Conservation (phyloP, 2,113 vertebrate species). For the Sakesphorus luctuosus region DNA sequence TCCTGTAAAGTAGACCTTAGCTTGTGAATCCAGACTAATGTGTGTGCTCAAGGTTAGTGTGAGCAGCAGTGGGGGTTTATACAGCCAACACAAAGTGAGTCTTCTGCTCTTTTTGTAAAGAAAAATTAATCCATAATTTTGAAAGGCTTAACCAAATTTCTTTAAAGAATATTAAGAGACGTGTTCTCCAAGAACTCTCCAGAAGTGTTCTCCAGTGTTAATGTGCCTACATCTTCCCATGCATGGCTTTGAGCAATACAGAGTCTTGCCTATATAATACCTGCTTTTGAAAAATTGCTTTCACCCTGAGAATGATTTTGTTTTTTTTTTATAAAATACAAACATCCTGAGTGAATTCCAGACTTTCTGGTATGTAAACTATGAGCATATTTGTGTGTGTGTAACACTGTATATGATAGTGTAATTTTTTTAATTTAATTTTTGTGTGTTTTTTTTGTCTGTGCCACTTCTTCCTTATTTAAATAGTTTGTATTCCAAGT, state of each 20-base stretch:
- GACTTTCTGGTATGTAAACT: background rate
- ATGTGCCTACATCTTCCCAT: background rate
- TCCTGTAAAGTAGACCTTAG: background rate
- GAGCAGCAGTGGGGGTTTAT: background rate
- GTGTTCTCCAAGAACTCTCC: background rate
- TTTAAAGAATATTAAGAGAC: background rate
- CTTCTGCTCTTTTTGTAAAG: background rate
- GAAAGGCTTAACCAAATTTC: background rate
- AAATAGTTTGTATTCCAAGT: background rate
- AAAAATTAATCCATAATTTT: background rate
- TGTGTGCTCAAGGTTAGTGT: background rate
- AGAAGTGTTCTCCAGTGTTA: too few species aligned
- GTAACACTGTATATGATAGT: background rate
- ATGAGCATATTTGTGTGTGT: background rate
- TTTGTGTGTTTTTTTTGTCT: background rate
- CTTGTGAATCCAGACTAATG: background rate
- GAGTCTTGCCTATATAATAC: background rate
- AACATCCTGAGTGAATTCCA: background rate
- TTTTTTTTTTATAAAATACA: background rate
- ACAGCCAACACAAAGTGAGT: rapidly evolving
- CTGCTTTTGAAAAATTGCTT: background rate
- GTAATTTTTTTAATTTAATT: background rate
- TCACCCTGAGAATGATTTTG: background rate
- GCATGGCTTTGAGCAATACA: background rate
- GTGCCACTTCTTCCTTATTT: background rate